Percentiles rank a stretch among this genome's conserved stretches.
These are phyloP conservation scores for Aleiodes alternator DNA, from an alignment of 2,888 invertebrate genomes.

Conservation along the genomic window DNA sequence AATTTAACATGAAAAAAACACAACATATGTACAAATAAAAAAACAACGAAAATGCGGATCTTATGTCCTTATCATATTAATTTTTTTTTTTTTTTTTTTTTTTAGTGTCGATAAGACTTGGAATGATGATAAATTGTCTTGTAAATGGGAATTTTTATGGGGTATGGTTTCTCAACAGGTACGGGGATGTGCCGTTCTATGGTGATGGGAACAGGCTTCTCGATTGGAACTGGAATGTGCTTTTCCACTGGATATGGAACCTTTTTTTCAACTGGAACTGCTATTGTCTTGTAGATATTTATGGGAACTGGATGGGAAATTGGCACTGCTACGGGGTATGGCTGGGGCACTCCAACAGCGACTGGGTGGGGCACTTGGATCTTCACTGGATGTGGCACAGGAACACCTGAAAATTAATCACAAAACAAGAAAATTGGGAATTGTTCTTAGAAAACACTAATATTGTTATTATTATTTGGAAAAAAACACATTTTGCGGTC, in stretches of 20 bases:
- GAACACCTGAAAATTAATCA: conserved; percentile 73
- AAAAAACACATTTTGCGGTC: too few relatives aligned
- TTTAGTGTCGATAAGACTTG: conserved; percentile 71
- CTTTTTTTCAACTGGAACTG: conserved; percentile 84
- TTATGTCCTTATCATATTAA: too few relatives aligned
- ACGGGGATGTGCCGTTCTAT: conserved; percentile 83
- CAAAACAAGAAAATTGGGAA: neutral
- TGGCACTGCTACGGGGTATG: conserved; percentile 83
- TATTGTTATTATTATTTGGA: neutral
- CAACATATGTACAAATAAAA: conserved; percentile 37
- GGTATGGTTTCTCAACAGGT: conserved; percentile 83
- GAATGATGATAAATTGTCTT: conserved; percentile 84
- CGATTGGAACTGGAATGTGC: conserved; percentile 80
- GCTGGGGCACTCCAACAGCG: conserved; percentile 80
- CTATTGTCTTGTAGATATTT: conserved; percentile 82
- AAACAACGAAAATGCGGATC: neutral
- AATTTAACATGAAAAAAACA: conserved; percentile 30
- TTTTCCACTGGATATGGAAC: conserved; percentile 84
- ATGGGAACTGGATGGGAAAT: conserved; percentile 83
- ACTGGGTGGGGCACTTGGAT: conserved; percentile 79
- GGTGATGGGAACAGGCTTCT: conserved; percentile 83
- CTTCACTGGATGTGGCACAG: conserved; percentile 80
- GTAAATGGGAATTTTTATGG: conserved; percentile 84
- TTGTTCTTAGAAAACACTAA: neutral
- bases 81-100: neutral